These are phyloP conservation scores for Harpagifer antarcticus DNA, from an alignment of 2,797 vertebrate species.

Conservation along the genomic window DNA sequence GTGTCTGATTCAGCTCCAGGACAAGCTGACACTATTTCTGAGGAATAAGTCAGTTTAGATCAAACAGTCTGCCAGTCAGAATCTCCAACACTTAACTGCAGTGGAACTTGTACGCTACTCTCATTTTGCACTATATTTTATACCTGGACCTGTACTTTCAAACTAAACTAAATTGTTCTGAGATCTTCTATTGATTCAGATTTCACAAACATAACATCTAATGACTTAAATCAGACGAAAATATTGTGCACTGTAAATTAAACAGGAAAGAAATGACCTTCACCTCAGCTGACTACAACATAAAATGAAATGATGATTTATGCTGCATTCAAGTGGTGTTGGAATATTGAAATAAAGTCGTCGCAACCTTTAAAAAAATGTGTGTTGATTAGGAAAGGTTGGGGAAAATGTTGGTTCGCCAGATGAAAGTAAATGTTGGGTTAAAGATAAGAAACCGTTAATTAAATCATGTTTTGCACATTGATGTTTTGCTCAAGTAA, in stretches of 20 bases:
- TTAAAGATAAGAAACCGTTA: too few species aligned
- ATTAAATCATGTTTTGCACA: too few species aligned
- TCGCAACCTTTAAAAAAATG: too few species aligned
- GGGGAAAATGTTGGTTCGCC: too few species aligned
- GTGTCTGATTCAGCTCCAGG: constrained; percentile 43
- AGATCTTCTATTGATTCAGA: background rate
- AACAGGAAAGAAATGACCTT: background rate
- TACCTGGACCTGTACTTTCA: background rate
- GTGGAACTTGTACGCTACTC: background rate
- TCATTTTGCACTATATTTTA: background rate
- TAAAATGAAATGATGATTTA: background rate
- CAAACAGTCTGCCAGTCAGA: constrained; percentile 12
- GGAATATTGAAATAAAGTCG: too few species aligned
- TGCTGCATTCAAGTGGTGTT: too few species aligned
- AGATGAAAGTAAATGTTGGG: too few species aligned
- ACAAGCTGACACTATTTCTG: constrained; percentile 42
- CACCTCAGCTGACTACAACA: background rate
- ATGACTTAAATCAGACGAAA: background rate
- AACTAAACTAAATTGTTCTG: background rate
- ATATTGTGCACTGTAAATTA: background rate
- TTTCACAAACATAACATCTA: background rate
- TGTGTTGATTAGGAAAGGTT: too few species aligned
- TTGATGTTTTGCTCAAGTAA: too few species aligned
- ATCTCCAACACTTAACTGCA: constrained; percentile 1
- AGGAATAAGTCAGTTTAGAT: constrained; percentile 19